Evolutionary conservation across 2,113 vertebrate genomes (phyloP), one percentile per base, ranked within the genome.

Genomic region (Cryptotis parvus): DNA sequence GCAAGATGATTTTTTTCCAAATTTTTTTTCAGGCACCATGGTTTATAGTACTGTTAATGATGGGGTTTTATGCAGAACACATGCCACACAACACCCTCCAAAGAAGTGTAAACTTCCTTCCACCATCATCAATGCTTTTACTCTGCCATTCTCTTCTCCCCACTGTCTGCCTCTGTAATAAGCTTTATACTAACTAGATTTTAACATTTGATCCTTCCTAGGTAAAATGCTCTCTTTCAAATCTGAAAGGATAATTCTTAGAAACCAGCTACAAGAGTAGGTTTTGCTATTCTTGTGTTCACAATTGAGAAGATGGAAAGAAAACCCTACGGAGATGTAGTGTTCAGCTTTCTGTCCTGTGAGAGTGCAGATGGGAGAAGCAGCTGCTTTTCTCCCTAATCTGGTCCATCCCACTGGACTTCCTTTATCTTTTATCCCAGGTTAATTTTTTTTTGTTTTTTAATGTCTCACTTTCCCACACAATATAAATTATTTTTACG

Each of bases 371-470:
- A 93, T 95, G 93, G 86, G 84, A 43, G 58, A 90, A 88, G 43
- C 58, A 94, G 91, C 74, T 95, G 41, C 63, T 90, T 84, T 87
- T 14, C 75, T 95, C 45, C 45, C 90, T 76, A 84, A 87, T 73
- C 89, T 22, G 37, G 76, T 94, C 95, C 37, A 41, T 94, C 81
- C 66, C 52, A 22, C 83, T 88, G 74, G 72, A 86, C 81, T 78
- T 84, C 78, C 76, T 9, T 73, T 91, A 81, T 43, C 72, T 68
- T 41, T 94, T 96, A 4, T 90, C 74, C 84, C 87, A 77, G 79
- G 92, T 72, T 92, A 95, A 91, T 66, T 68, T 74, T 87, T 68
- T 77, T 87, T 92, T 94, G 35, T 92, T 97, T 96, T 88, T 85
- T 91, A 94, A 84, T 76, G 94, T 37, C 89, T 31, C 41, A 52